These are phyloP conservation scores for Ivindomyrus marchei DNA, from an alignment of 2,113 vertebrate genomes.

Conservation along the genomic window DNA sequence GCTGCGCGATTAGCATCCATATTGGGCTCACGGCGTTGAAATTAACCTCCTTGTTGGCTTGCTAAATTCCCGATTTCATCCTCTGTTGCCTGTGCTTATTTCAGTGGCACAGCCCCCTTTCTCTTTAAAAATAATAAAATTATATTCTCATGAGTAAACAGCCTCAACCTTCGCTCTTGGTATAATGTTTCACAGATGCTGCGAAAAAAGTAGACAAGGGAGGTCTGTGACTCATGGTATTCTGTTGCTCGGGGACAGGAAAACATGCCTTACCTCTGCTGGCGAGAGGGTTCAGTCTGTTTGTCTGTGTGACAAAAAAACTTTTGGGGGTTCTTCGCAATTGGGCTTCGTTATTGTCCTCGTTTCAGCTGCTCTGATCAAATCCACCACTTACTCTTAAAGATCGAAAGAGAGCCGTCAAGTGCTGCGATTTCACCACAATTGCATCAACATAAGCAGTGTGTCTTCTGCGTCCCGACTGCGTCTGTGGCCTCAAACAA, in stretches of 20 bases:
- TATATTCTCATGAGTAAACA: not conserved
- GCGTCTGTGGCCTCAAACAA: not conserved
- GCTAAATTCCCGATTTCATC: constrained; percentile 21
- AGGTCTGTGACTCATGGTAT: not conserved
- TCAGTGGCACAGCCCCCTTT: not conserved
- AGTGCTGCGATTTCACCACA: not conserved
- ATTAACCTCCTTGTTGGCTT: constrained; percentile 15
- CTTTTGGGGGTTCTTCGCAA: not conserved
- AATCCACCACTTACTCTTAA: not conserved
- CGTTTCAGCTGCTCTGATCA: not conserved
- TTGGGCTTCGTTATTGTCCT: not conserved
- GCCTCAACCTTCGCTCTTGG: not conserved
- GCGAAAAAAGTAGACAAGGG: not conserved
- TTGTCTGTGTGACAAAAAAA: not conserved
- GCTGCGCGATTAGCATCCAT: constrained; percentile 5
- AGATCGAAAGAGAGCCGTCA: not conserved
- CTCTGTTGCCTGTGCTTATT: not conserved
- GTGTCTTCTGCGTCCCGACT: not conserved
- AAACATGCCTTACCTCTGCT: not conserved
- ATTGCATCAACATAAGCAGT: not conserved
- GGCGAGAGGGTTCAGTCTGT: not conserved
- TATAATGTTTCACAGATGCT: not conserved
- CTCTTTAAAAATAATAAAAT: not conserved
- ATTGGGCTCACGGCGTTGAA: not conserved
- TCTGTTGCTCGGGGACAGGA: not conserved